Evolutionary conservation across 2,888 invertebrate species (phyloP), one percentile per base, ranked within the genome.

Genomic region (Parnassius smintheus): DNA sequence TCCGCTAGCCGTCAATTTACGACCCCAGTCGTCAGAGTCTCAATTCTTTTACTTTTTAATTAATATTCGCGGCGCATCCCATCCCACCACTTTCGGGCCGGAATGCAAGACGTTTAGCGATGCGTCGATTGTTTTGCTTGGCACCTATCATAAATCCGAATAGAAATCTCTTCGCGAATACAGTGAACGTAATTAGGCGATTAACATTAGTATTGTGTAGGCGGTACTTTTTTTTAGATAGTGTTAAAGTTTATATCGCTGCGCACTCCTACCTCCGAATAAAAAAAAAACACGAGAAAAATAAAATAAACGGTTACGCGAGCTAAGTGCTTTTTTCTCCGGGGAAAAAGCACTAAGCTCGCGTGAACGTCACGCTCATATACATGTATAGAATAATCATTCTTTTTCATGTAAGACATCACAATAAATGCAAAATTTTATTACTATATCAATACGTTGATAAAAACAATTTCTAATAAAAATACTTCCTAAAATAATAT

Each of bases 101-200:
- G 18, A 35, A 18, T 22, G 57, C 42, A 49, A 62, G 22, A 48
- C 57, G 41, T 12, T 12, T 9, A 13, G 9, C 44, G 13, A 18
- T 2, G 41, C 44, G 45, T 41, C 49, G n/a, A 25, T 10, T 35
- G 18, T 50, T 58, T 48, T 49, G 42, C 44, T 51, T 44, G 13
- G n/a, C 50, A 55, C 56, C 55, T 41, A 51, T 59, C 59, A 56
- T 56, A 63, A 63, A 63, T 50, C 46, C 54, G 35, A 45, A 62
- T 57, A 55, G 67, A 62, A 67, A 57, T 63, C 67, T 56, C 61
- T 57, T 48, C 55, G 41, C 57, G 69, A 69, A 70, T 69, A 67
- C 62, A 42, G 13, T 2, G 9, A 18, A 53, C 35, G 35, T 71
- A 72, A 72, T 70, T 64, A 68, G 61, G 65, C 70, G 55, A 68